Percentiles rank a stretch among this genome's conserved stretches.
Evolutionary conservation across 2,888 invertebrate species (phyloP).

Genomic region (Oconnorella tubifera): DNA sequence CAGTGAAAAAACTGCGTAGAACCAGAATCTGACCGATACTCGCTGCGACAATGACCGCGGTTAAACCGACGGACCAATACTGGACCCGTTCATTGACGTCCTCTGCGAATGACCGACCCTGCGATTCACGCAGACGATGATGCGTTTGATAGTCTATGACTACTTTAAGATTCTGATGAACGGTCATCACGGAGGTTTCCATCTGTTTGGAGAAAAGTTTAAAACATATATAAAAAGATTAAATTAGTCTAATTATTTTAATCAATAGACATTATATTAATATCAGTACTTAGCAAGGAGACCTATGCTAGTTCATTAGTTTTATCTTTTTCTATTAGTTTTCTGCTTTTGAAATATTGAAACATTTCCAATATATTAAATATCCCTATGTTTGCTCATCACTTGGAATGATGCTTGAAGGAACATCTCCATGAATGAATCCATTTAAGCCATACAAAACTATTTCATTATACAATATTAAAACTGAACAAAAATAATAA

Average conservation of each 20-base stretch:
- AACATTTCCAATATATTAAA: too few relatives aligned
- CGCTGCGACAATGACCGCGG: constrained; percentile 76
- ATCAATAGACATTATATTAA: not conserved
- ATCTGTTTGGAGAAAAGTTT: constrained; percentile 67
- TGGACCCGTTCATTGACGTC: constrained; percentile 86
- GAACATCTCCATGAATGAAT: too few relatives aligned
- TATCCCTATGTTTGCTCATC: too few relatives aligned
- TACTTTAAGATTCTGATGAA: constrained; percentile 81
- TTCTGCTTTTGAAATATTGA: too few relatives aligned
- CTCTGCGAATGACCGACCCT: constrained; percentile 91
- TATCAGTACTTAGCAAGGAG: not conserved
- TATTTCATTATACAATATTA: too few relatives aligned
- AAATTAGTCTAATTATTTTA: not conserved
- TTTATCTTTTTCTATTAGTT: too few relatives aligned
- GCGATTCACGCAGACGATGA: constrained; percentile 88
- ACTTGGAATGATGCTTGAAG: too few relatives aligned
- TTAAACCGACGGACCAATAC: constrained; percentile 83
- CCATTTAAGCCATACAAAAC: too few relatives aligned
- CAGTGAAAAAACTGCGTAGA: constrained; percentile 85
- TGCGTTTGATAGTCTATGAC: constrained; percentile 95
- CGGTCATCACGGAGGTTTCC: constrained; percentile 84
- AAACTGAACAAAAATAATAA: too few relatives aligned
- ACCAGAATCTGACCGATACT: constrained; percentile 85
- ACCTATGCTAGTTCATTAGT: not conserved
- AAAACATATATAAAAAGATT: too few relatives aligned